A percentile compares a stretch with the other conserved stretches of the same genome.
These are phyloP conservation scores for Laupala kohalensis DNA, from an alignment of 1,140 invertebrate genomes.

Conservation along the genomic window DNA sequence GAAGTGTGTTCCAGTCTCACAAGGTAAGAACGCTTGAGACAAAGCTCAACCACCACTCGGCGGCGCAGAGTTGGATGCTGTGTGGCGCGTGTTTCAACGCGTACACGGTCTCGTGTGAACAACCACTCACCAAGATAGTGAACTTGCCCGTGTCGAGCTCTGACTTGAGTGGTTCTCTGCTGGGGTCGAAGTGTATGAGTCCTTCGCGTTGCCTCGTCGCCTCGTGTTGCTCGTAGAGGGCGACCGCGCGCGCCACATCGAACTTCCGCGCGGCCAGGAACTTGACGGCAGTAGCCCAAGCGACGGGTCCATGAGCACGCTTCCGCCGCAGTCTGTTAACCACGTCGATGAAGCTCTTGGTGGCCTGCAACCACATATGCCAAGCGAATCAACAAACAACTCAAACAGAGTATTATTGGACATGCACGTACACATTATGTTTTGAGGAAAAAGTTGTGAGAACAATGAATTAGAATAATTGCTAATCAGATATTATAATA, in stretches of 20 bases:
- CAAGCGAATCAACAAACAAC: too few species aligned
- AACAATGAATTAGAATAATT: too few species aligned
- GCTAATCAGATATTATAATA: too few species aligned
- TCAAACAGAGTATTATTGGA: too few species aligned
- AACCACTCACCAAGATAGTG: conserved; percentile 74
- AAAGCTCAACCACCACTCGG: too few species aligned
- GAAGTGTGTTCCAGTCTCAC: too few species aligned
- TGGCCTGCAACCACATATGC: conserved; percentile 53
- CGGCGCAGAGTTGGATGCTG: too few species aligned
- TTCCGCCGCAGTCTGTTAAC: conserved; percentile 49
- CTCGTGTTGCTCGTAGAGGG: conserved; percentile 83
- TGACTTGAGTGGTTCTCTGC: conserved; percentile 62
- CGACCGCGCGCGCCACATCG: conserved; percentile 74
- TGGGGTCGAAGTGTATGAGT: conserved; percentile 66
- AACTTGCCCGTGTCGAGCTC: conserved; percentile 92
- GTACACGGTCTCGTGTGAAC: conserved; percentile 11
- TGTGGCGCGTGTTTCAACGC: too few species aligned
- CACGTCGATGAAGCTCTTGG: conserved; percentile 61
- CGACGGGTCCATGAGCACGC: conserved; percentile 43
- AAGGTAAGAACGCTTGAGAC: too few species aligned
- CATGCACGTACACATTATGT: too few species aligned
- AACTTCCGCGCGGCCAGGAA: conserved; percentile 93
- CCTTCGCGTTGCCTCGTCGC: conserved; percentile 73
- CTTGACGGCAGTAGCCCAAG: conserved; percentile 78
- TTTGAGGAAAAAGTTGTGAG: too few species aligned